phyloP scores from a whole-genome alignment of 2,113 vertebrate genomes.

The Eulacestoma nigropectus region DNA sequence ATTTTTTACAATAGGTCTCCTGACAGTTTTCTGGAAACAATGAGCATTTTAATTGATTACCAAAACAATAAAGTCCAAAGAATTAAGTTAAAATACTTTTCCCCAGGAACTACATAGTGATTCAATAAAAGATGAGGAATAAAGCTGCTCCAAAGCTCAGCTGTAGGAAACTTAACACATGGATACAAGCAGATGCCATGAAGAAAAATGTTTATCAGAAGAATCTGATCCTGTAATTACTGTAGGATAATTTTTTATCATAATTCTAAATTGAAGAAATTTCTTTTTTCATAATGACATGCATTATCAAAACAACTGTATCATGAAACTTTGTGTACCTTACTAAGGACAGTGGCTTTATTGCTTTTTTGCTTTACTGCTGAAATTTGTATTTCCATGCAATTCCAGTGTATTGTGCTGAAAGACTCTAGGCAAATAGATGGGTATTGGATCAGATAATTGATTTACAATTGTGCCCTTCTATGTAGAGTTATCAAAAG shows the following conservation, averaged over 20 bases:
- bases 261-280: background rate
- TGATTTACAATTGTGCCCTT: background rate
- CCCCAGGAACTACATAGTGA: background rate
- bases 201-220: background rate
- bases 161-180: background rate
- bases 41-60: background rate
- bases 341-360: background rate
- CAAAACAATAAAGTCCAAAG: background rate
- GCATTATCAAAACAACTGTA: background rate
- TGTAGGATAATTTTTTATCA: background rate
- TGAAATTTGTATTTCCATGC: background rate
- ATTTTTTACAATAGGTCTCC: conserved; percentile 31
- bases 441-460: background rate
- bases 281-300: background rate
- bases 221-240: background rate
- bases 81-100: background rate
- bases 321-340: background rate
- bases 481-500: background rate
- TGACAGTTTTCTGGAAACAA: background rate
- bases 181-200: background rate
- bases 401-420: background rate
- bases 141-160: background rate
- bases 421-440: background rate
- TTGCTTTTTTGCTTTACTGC: background rate
- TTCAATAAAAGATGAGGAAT: background rate